Percentiles rank a stretch among this genome's conserved stretches.
Conservation (phyloP, 2,797 vertebrate species). For the Nasua narica region DNA sequence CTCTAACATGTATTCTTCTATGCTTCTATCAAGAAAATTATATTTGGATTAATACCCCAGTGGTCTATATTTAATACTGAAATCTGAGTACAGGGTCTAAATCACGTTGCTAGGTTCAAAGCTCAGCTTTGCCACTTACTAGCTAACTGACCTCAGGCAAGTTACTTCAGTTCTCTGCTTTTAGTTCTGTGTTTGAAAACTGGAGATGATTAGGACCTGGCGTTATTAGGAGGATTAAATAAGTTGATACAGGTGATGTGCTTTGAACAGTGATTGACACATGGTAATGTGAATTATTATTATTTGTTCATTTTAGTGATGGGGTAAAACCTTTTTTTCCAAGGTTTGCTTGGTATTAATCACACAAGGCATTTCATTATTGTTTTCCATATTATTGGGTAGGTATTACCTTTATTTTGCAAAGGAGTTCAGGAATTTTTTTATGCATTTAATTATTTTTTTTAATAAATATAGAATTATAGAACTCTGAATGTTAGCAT, state of each 20-base stretch:
- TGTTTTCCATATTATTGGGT: neutral
- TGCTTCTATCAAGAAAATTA: neutral
- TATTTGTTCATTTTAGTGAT: neutral
- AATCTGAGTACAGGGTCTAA: neutral
- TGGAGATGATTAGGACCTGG: neutral
- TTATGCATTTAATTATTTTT: neutral
- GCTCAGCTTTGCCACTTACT: neutral
- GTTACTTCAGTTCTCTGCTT: neutral
- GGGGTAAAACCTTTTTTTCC: neutral
- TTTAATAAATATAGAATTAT: neutral
- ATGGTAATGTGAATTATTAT: neutral
- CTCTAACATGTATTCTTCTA: neutral
- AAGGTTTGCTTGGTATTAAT: slow-evolving; percentile 19
- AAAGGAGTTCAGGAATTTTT: neutral
- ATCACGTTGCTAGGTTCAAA: neutral
- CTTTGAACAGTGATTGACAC: neutral
- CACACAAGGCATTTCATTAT: neutral
- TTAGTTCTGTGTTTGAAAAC: neutral
- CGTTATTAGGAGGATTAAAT: neutral
- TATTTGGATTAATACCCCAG: neutral
- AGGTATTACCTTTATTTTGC: neutral
- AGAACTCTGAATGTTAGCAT: neutral
- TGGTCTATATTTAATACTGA: neutral
- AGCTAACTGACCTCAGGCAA: neutral
- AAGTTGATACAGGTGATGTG: neutral